Percentiles rank a stretch among this genome's conserved stretches.
Conservation (phyloP, 2,113 vertebrate genomes). For the Channa maculata region DNA sequence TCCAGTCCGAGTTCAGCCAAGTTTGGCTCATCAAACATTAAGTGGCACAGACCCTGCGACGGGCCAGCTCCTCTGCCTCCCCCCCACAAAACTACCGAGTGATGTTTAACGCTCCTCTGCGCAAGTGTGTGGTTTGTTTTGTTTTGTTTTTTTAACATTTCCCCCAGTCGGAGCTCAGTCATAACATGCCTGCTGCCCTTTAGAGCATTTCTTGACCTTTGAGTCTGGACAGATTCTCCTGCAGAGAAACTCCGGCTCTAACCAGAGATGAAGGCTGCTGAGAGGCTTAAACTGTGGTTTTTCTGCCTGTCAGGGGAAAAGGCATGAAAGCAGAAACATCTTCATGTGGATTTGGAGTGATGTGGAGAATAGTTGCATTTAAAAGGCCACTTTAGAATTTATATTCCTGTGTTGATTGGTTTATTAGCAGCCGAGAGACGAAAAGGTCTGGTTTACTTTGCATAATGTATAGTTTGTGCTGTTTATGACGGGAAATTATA, state of each 20-base stretch:
- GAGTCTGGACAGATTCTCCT: conserved; percentile 42
- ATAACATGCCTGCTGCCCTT: conserved; percentile 31
- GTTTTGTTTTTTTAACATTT: not conserved
- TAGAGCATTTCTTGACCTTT: conserved; percentile 61
- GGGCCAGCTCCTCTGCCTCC: conserved; percentile 31
- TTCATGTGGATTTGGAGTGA: not conserved
- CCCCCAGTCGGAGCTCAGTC: conserved; percentile 20
- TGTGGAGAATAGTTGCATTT: no score
- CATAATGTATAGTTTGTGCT: no score
- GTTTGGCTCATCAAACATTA: conserved; percentile 53
- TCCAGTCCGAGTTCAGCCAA: conserved; percentile 48
- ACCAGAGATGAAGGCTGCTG: conserved; percentile 29
- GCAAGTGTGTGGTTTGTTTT: not conserved
- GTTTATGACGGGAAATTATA: no score
- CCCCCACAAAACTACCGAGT: not conserved
- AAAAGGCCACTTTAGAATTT: no score
- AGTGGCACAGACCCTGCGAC: conserved; percentile 36
- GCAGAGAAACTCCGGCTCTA: conserved; percentile 24
- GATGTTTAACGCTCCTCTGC: not conserved
- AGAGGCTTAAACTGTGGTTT: conserved; percentile 28
- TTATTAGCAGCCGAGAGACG: no score
- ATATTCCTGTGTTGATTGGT: no score
- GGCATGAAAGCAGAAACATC: not conserved
- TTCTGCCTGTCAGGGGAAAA: not conserved
- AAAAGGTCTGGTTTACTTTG: no score